phyloP scores from a whole-genome alignment of 2,797 vertebrate species.

The Carapus acus region DNA sequence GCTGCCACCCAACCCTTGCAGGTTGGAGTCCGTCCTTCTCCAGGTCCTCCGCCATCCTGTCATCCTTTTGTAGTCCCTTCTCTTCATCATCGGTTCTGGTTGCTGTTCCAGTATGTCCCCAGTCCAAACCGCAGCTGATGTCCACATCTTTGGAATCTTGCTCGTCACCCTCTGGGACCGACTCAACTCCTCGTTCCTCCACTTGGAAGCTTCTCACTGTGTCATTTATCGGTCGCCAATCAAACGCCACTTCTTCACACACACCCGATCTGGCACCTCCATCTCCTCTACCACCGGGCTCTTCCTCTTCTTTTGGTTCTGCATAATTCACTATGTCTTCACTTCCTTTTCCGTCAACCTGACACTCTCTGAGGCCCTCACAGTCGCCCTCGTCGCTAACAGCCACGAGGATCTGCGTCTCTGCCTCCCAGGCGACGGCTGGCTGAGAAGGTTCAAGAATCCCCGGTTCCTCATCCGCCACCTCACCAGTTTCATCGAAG shows the following conservation, averaged over 20 bases:
- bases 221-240: constrained; percentile 10
- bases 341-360: not conserved
- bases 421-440: constrained; percentile 39
- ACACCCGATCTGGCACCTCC: rapidly evolving
- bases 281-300: not conserved
- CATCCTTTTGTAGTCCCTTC: not conserved
- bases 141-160: not conserved
- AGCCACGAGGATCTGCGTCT: not conserved
- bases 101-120: not conserved
- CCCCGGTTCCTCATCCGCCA: constrained; percentile 15
- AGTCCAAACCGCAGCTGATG: not conserved
- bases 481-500: not conserved
- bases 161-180: not conserved
- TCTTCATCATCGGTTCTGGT: constrained; percentile 16
- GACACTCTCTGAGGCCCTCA: no score
- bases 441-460: not conserved
- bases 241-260: not conserved
- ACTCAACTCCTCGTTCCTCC: constrained; percentile 8
- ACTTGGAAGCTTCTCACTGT: not conserved
- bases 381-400: constrained; percentile 4
- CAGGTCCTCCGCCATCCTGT: not conserved
- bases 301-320: not conserved
- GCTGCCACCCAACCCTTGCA: no score
- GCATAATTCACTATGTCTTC: constrained; percentile 7
- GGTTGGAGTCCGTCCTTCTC: no score